Conservation (phyloP, 1,140 invertebrate genomes). For the Hypothenemus hampei region DNA sequence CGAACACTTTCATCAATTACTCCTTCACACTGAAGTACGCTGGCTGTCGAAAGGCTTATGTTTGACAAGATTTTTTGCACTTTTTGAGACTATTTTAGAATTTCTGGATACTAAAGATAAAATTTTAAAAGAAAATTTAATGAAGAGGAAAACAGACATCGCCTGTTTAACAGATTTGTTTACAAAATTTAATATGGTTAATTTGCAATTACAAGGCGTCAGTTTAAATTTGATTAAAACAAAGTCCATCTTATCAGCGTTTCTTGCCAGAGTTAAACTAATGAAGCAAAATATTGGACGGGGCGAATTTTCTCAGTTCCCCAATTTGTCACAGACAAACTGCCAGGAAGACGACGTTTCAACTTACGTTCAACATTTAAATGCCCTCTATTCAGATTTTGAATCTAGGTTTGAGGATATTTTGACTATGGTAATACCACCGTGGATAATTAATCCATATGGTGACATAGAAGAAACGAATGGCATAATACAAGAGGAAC, state of each 20-base stretch:
- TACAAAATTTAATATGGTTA: constrained; percentile 18
- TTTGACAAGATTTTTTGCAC: not conserved
- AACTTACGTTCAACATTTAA: constrained; percentile 38
- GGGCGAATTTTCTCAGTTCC: constrained; percentile 36
- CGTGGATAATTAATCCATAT: constrained; percentile 37
- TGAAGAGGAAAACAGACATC: constrained; percentile 10
- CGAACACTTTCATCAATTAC: constrained; percentile 41
- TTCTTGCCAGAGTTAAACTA: constrained; percentile 25
- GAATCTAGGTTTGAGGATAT: constrained; percentile 36
- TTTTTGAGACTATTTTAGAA: not conserved
- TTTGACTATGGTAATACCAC: constrained; percentile 37
- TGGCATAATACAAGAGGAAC: constrained; percentile 38
- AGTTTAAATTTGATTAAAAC: constrained; percentile 19
- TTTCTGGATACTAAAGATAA: not conserved
- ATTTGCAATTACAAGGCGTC: constrained; percentile 17
- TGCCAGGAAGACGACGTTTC: constrained; percentile 29
- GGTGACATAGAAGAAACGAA: constrained; percentile 33
- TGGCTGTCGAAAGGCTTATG: not conserved
- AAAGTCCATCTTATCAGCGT: constrained; percentile 12
- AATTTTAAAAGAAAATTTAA: not conserved
- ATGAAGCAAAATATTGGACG: constrained; percentile 37
- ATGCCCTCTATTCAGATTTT: constrained; percentile 4
- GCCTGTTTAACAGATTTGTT: constrained; percentile 13
- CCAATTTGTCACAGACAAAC: constrained; percentile 35
- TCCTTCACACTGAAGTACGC: constrained; percentile 35